Conservation (phyloP, 2,113 vertebrate genomes). For the Cebidichthys violaceus region DNA sequence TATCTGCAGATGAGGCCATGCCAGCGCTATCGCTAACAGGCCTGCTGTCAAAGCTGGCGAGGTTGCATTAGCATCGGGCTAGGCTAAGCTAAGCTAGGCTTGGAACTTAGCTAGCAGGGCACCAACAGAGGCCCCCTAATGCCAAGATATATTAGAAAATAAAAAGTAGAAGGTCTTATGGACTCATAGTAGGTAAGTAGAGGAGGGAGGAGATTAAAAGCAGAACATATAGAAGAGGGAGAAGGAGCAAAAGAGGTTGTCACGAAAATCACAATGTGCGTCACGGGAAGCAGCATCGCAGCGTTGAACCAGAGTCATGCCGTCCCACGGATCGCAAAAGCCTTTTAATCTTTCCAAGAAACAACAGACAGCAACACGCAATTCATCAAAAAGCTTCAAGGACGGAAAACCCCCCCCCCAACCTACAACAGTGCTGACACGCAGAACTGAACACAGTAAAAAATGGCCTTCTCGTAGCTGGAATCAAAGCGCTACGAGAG, state of each 20-base stretch:
- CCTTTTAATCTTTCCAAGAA: conserved; percentile 43
- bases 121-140: background rate
- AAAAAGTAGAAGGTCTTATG: background rate
- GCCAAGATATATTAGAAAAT: background rate
- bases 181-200: background rate
- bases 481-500: conserved; percentile 73
- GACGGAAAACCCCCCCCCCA: too few species aligned
- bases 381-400: conserved; percentile 70
- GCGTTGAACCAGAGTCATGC: background rate
- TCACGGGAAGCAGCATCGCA: background rate
- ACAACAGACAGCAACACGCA: conserved; percentile 39
- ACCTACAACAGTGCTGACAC: conserved; percentile 80
- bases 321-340: background rate
- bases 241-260: background rate
- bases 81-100: background rate
- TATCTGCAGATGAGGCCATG: background rate
- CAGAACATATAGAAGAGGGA: background rate
- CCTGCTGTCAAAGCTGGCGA: background rate
- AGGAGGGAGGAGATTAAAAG: background rate
- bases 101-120: background rate
- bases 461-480: conserved; percentile 72
- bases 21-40: background rate
- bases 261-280: background rate
- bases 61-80: background rate
- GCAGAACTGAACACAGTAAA: conserved; percentile 76